Evolutionary conservation across 2,797 vertebrate species (phyloP), one percentile per base, ranked within the genome.

Genomic region (Sphenopsis melanotis): DNA sequence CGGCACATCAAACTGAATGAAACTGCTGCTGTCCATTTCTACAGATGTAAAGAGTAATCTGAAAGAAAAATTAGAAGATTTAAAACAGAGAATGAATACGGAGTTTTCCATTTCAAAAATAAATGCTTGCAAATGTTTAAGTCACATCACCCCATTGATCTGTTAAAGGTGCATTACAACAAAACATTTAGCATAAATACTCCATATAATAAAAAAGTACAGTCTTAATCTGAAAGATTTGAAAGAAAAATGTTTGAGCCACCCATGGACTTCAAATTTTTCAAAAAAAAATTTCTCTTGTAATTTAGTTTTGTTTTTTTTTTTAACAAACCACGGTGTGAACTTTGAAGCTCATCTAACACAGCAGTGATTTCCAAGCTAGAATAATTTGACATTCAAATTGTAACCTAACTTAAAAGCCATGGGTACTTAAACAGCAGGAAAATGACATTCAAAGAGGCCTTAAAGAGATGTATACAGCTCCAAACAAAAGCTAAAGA

Each of bases 1-100:
- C 12, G 99, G 99, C 98, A 99, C 99, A 93, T 99, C 99, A 93
- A 99, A 99, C 98, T 99, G 99, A 98, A 99, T 99, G 98, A 99
- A 99, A 98, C 98, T 99, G 97, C 98, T 98, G 98, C 98, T 98
- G 98, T 99, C 99, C 99, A 99, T 99, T 98, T 98, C 99, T 99
- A 98, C 98, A 95, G 98, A 89, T 84, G 96, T 61, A 84, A 95
- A 89, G 94, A 53, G 92, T 34, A 88, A 97, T 96, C 98, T 98
- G 97, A 91, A 96, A 96, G 41, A 91, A 89, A 94, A 94, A 95
- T 15, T 29, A 75, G 18, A 87, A 96, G 39, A 96, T 86, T 94
- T 89, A 93, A 37, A 87, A 61, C 41, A 52, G 47, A 90, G 68
- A 78, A 89, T 10, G 14, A 87, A 94, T 9, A 53, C 2, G 9